Conservation (phyloP, 2,888 invertebrate genomes). For the Drosophila rellima region DNA sequence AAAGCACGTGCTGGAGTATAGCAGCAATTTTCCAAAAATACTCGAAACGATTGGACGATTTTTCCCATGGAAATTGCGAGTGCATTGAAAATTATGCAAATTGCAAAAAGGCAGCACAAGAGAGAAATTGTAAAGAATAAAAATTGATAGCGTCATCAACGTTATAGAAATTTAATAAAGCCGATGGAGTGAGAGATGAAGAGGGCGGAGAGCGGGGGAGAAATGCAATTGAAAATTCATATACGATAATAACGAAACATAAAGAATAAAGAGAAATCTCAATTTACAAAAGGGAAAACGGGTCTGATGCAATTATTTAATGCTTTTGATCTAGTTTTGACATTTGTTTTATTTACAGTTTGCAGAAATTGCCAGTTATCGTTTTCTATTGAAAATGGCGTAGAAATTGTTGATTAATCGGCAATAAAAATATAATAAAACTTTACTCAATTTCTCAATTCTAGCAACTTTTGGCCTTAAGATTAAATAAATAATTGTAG, state of each 20-base stretch:
- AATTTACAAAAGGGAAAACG: conserved; percentile 29
- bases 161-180: conserved; percentile 56
- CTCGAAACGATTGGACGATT: conserved; percentile 3
- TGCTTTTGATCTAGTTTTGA: conserved; percentile 63
- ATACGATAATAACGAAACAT: conserved; percentile 31
- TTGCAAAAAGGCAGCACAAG: conserved; percentile 33
- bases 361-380: not conserved
- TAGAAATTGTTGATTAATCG: not conserved
- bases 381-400: not conserved
- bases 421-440: not conserved
- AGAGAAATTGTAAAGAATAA: conserved; percentile 42
- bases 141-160: conserved; percentile 56
- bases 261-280: conserved; percentile 45
- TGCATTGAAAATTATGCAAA: conserved; percentile 77
- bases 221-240: conserved; percentile 68
- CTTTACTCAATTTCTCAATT: conserved; percentile 10
- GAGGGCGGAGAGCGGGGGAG: not conserved
- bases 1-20: conserved; percentile 30
- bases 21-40: conserved; percentile 14
- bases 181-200: not conserved
- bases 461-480: conserved; percentile 23
- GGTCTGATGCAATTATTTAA: conserved; percentile 43
- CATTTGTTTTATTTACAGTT: conserved; percentile 17
- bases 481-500: conserved; percentile 25
- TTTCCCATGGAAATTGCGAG: conserved; percentile 55